These are phyloP conservation scores for Rhizomys pruinosus DNA, from an alignment of 2,113 vertebrate genomes.

Conservation along the genomic window DNA sequence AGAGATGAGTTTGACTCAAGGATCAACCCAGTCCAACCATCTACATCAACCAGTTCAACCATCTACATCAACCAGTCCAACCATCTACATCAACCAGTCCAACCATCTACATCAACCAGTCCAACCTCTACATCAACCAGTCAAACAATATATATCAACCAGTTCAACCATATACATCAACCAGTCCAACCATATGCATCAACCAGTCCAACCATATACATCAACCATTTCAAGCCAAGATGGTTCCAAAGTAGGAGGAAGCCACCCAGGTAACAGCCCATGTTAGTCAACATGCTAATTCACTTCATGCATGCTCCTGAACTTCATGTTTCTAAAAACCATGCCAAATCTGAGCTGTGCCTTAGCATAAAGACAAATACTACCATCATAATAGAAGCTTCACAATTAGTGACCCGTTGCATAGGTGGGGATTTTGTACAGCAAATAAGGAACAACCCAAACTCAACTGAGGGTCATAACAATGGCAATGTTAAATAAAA, in stretches of 20 bases:
- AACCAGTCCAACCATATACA: background rate
- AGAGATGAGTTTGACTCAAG: background rate
- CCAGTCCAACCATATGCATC: too few species aligned
- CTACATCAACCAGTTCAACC: too few species aligned
- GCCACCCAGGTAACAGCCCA: background rate
- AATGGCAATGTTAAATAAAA: too few species aligned
- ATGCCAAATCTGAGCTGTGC: background rate
- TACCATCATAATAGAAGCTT: background rate
- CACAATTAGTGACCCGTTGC: background rate
- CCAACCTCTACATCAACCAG: too few species aligned
- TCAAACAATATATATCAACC: too few species aligned
- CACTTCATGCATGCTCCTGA: background rate
- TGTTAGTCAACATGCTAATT: background rate
- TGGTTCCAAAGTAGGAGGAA: background rate
- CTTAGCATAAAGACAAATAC: background rate
- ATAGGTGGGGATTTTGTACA: background rate
- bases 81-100: too few species aligned
- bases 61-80: too few species aligned
- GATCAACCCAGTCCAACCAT: too few species aligned
- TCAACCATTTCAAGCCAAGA: background rate
- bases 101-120: too few species aligned
- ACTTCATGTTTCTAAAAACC: background rate
- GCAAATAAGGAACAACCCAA: background rate
- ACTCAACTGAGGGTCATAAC: background rate
- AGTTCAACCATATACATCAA: too few species aligned